Base-by-base conservation (phyloP, 2,113 vertebrate species). In the Melierax canorus region DNA sequence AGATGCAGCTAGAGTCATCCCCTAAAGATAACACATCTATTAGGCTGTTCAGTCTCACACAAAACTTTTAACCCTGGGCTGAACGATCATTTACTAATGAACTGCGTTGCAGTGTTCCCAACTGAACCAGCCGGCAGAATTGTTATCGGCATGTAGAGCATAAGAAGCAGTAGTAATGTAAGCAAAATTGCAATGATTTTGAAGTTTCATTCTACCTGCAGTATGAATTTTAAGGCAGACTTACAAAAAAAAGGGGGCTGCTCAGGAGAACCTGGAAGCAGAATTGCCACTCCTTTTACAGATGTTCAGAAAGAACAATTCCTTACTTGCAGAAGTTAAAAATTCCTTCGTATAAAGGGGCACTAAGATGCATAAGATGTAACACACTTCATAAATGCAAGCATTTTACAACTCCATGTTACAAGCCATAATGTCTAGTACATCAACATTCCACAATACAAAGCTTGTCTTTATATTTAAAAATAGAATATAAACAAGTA, bases 401-500 rank as follows among this genome's bases (percentile, higher is more conserved):
- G 59, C 75, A 88, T 91, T 91, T 91, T 87, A 95, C 94, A 95
- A 91, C 56, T 92, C 68, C 72, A 16, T 77, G 56, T 88, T 83
- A 95, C 88, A 94, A 93, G 75, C 69, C 43, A 85, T 76, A 77
- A 83, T 46, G 32, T 85, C 86, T 78, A 72, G 50, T 66, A 92
- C 83, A 95, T 80, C 79, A 84, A 77, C 76, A 95, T 68, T 84
- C 46, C 88, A 91, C 91, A 68, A 84, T 69, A 97, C 94, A 94
- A 92, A 92, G 91, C 80, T 91, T 60, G 34, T 92, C 34, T 85
- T 92, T 72, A 64, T 94, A 91, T 94, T 96, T 91, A 81, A 92
- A 97, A 96, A 95, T 92, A 94, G 86, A 95, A 84, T 94, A 93
- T 92, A 81, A 94, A 87, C 86, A 89, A 94, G 67, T 38, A 94